Evolutionary conservation across 2,888 invertebrate genomes (phyloP).

Genomic region (Trisateles emortualis): DNA sequence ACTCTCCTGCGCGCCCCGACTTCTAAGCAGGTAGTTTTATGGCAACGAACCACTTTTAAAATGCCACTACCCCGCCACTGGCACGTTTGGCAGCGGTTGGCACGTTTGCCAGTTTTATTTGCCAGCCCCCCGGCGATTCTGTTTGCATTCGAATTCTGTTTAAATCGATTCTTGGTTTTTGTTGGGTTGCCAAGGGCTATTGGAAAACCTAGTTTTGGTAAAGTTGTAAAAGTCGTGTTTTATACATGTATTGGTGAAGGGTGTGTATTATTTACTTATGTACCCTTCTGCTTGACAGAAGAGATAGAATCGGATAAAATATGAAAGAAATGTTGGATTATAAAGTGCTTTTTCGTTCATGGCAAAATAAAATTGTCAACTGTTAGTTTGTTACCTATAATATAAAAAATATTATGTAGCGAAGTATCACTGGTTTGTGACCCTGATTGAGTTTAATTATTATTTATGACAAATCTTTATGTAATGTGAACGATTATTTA

Average conservation of each 20-base stretch:
- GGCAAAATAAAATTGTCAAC: too few species aligned
- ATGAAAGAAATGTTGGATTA: neutral
- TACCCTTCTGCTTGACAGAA: neutral
- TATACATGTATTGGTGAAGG: neutral
- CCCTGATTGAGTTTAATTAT: too few species aligned
- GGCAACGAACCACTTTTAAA: constrained; percentile 68
- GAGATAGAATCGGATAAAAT: neutral
- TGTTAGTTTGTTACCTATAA: too few species aligned
- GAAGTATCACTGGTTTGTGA: too few species aligned
- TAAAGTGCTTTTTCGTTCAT: too few species aligned
- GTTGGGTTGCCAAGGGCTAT: constrained; percentile 35
- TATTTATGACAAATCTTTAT: too few species aligned
- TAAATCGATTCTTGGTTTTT: constrained; percentile 52
- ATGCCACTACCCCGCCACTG: constrained; percentile 73
- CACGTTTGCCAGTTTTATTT: constrained; percentile 68
- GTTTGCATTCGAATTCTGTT: constrained; percentile 58
- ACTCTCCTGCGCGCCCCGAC: constrained; percentile 63
- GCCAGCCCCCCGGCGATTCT: constrained; percentile 55
- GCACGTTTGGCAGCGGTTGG: constrained; percentile 69
- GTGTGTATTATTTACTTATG: neutral
- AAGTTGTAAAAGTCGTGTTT: constrained; percentile 25
- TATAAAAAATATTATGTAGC: too few species aligned
- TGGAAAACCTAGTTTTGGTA: constrained; percentile 22
- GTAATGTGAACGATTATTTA: too few species aligned
- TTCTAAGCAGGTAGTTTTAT: constrained; percentile 77